Evolutionary conservation across 1,140 invertebrate genomes (phyloP), one percentile per base, ranked within the genome.

Genomic region (Dufourea novaeangliae): DNA sequence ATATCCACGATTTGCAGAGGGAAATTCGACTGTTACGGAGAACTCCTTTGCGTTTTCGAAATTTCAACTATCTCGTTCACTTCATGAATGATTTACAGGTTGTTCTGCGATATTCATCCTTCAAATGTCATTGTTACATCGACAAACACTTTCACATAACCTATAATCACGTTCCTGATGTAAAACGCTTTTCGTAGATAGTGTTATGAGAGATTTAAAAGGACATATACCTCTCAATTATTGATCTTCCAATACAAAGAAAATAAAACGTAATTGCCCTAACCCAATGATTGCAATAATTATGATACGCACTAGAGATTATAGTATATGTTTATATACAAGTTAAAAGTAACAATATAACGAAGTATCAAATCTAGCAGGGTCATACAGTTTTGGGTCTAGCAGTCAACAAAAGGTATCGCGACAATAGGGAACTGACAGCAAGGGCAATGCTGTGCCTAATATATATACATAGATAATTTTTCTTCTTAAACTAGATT

Each of bases 211-310:
- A 46, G 2, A 20, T 46, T 46, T 11, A 61, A 52, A 57, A 3
- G 14, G 17, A 59, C n/a, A 29, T 22, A 14, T 61, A 32, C 1
- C 5, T 62, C 0, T 8, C 27, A 7, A 14, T 39, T 10, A 10
- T 32, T 17, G 7, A 25, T 25, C 6, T 11, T 25, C 11, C 11
- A 22, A 54, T 66, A 20, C 20, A 7, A n/a, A 50, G 7, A 62
- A 32, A 61, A 41, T 25, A 12, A 25, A 39, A 8, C 14, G 25
- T 39, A n/a, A 39, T 12, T 39, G 34, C 17, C 8, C 14, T 25
- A 12, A 25, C 41, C 5, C n/a, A n/a, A 34, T 39, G 41, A 12
- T 6, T 11, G 78, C 63, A 54, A 77, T 70, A 86, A n/a, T n/a
- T n/a, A n/a, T n/a, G n/a, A n/a, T n/a, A n/a, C n/a, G n/a, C n/a